phyloP scores from a whole-genome alignment of 2,888 invertebrate species.

The Drosophila emarginata region DNA sequence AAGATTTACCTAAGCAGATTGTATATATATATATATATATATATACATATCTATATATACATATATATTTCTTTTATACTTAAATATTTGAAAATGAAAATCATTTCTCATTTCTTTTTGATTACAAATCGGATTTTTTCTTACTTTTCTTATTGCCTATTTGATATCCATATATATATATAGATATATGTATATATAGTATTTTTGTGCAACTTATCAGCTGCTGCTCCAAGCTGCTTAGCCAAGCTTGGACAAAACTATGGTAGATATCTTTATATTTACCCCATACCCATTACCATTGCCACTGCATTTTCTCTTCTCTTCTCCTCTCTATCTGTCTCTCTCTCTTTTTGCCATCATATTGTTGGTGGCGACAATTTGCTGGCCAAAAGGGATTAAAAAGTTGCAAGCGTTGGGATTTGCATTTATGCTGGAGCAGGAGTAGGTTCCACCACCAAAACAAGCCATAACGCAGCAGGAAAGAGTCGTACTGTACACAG shows the following conservation, averaged over 20 bases:
- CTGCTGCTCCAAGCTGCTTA: slow-evolving; percentile 19
- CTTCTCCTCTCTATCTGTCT: neutral
- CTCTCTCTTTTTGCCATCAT: neutral
- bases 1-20: slow-evolving; percentile 8
- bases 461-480: slow-evolving; percentile 34
- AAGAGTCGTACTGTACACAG: neutral
- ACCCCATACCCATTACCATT: neutral
- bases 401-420: slow-evolving; percentile 61
- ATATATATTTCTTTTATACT: neutral
- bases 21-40: neutral
- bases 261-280: slow-evolving; percentile 25
- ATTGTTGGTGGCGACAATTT: slow-evolving; percentile 60
- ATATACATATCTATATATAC: no score
- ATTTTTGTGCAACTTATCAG: slow-evolving; percentile 38
- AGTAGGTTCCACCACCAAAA: slow-evolving; percentile 15
- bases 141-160: neutral
- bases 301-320: neutral
- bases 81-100: slow-evolving; percentile 2
- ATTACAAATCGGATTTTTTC: slow-evolving; percentile 2
- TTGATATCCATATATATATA: neutral
- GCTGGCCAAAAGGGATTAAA: slow-evolving; percentile 71
- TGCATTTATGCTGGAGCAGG: slow-evolving; percentile 63
- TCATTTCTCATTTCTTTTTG: neutral
- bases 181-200: slow-evolving; percentile 12
- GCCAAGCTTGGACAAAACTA: slow-evolving; percentile 1